These are phyloP conservation scores for Xiphias gladius DNA, from an alignment of 2,113 vertebrate species.

Conservation along the genomic window DNA sequence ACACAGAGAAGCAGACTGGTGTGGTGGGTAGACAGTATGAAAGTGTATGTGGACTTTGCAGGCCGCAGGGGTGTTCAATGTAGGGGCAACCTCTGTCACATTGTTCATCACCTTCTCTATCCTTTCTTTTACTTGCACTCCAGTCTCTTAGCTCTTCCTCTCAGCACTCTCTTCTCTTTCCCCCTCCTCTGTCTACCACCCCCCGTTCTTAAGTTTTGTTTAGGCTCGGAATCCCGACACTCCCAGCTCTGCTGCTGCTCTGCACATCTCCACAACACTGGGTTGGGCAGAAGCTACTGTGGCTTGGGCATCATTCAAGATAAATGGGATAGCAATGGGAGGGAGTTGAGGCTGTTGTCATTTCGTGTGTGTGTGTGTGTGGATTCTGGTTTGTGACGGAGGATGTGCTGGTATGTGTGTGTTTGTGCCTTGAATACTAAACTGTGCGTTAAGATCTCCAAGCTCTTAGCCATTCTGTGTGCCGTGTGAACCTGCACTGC, in stretches of 20 bases:
- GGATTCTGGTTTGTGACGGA: constrained; percentile 46
- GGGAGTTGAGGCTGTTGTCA: constrained; percentile 48
- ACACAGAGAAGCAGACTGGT: constrained; percentile 51
- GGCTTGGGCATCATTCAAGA: constrained; percentile 46
- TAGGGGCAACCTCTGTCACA: constrained; percentile 41
- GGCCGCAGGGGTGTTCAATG: constrained; percentile 3
- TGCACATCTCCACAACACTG: constrained; percentile 23
- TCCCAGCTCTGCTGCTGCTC: constrained; percentile 39
- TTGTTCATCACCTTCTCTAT: constrained; percentile 38
- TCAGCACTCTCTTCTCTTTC: neutral
- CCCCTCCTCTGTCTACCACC: neutral
- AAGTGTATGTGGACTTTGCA: constrained; percentile 18
- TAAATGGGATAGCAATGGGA: constrained; percentile 40
- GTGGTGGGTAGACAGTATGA: constrained; percentile 37
- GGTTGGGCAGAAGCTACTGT: constrained; percentile 34
- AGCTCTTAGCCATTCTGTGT: constrained; percentile 30
- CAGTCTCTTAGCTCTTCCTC: constrained; percentile 10
- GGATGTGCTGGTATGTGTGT: constrained; percentile 46
- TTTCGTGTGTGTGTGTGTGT: constrained; percentile 21
- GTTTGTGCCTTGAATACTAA: constrained; percentile 61
- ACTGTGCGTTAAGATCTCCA: constrained; percentile 30
- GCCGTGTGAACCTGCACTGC: constrained; percentile 5
- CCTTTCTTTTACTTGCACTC: constrained; percentile 19
- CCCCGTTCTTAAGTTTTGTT: constrained; percentile 22
- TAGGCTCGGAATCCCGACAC: constrained; percentile 35